Percentiles rank a stretch among this genome's conserved stretches.
phyloP scores from a whole-genome alignment of 2,888 invertebrate genomes.

The Aspidapion aeneum region DNA sequence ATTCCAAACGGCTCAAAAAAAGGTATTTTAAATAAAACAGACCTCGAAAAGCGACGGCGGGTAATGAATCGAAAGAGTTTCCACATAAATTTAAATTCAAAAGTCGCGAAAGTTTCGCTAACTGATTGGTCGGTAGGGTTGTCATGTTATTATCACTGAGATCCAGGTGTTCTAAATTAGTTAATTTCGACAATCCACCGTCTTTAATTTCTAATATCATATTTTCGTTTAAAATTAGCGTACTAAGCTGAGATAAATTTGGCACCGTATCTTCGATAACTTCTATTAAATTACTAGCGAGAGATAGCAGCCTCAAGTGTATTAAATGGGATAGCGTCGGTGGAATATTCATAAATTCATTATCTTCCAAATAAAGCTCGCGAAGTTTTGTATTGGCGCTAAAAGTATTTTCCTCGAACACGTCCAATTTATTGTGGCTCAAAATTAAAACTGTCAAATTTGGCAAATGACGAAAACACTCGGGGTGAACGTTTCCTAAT shows the following conservation, averaged over 20 bases:
- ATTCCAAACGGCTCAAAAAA: conserved; percentile 66
- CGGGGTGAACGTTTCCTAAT: conserved; percentile 67
- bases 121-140: conserved; percentile 68
- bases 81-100: conserved; percentile 73
- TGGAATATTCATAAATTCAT: conserved; percentile 75
- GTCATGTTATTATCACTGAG: conserved; percentile 81
- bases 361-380: conserved; percentile 71
- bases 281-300: conserved; percentile 77
- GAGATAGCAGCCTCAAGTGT: conserved; percentile 67
- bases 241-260: conserved; percentile 64
- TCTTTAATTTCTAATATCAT: conserved; percentile 68
- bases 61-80: conserved; percentile 70
- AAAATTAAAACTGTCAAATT: conserved; percentile 71
- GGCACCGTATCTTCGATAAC: conserved; percentile 69
- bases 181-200: conserved; percentile 71
- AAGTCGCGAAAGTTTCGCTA: conserved; percentile 74
- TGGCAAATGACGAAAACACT: conserved; percentile 75
- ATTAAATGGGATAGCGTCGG: conserved; percentile 60
- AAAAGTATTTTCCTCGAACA: conserved; percentile 68
- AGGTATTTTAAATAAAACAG: conserved; percentile 76
- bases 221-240: conserved; percentile 72
- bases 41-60: conserved; percentile 77
- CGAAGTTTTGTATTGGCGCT: conserved; percentile 67
- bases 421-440: conserved; percentile 71
- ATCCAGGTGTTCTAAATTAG: conserved; percentile 68